phyloP scores from a whole-genome alignment of 2,888 invertebrate species.

The Serrognathus titanus region DNA sequence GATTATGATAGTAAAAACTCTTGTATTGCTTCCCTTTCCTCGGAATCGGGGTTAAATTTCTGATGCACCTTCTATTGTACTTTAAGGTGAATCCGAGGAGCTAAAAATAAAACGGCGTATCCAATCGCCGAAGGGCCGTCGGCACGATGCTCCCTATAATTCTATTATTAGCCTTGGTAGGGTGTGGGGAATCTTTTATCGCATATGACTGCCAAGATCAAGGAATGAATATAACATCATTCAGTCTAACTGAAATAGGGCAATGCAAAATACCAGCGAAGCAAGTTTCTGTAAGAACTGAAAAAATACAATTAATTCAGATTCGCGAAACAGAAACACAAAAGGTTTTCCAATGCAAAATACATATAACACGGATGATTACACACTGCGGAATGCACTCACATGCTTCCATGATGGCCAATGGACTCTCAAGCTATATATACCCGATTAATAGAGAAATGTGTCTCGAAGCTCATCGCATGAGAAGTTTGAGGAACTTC shows the following conservation, averaged over 20 bases:
- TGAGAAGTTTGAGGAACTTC: not conserved
- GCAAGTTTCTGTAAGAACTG: not conserved
- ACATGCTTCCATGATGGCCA: not conserved
- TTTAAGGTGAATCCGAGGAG: too few species aligned
- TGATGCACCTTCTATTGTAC: too few species aligned
- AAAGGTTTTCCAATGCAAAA: slow-evolving; percentile 3
- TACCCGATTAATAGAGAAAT: not conserved
- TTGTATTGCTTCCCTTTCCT: too few species aligned
- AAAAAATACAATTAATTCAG: slow-evolving; percentile 1
- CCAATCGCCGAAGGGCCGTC: too few species aligned
- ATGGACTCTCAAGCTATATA: not conserved
- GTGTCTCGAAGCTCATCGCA: slow-evolving; percentile 5
- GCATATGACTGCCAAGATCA: slow-evolving; percentile 4
- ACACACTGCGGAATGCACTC: slow-evolving; percentile 7
- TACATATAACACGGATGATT: slow-evolving; percentile 4
- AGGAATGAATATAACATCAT: slow-evolving; percentile 3
- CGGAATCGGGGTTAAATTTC: too few species aligned
- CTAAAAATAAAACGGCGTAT: too few species aligned
- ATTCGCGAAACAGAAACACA: not conserved
- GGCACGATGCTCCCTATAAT: too few species aligned
- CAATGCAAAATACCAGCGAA: slow-evolving; percentile 1
- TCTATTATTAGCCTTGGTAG: too few species aligned
- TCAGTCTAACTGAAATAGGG: slow-evolving; percentile 3
- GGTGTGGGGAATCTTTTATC: not conserved
- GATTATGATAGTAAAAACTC: too few species aligned